Evolutionary conservation across 2,888 invertebrate species (phyloP).

Genomic region (Acheta domesticus): DNA sequence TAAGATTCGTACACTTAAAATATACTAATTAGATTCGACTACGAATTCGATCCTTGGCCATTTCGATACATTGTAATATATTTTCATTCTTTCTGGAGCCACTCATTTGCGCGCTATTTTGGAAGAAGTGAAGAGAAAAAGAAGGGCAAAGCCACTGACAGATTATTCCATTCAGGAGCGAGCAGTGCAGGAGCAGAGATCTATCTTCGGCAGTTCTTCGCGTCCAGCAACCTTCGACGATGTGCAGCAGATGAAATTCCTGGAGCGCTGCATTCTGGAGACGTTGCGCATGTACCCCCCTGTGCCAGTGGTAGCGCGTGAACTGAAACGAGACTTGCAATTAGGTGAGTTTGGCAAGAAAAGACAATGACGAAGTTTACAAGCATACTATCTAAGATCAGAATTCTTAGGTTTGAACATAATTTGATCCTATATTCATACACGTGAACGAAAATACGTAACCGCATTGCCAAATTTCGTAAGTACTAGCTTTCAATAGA

Average conservation of each 20-base stretch:
- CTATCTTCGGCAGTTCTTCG: slow-evolving; percentile 72
- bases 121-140: neutral
- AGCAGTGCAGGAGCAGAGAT: slow-evolving; percentile 68
- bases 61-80: too few relatives aligned
- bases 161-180: slow-evolving; percentile 49
- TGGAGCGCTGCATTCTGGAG: slow-evolving; percentile 78
- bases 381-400: too few relatives aligned
- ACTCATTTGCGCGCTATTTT: neutral
- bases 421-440: too few relatives aligned
- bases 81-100: too few relatives aligned
- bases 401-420: too few relatives aligned
- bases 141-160: neutral
- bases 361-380: too few relatives aligned
- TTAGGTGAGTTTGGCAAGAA: slow-evolving; percentile 53
- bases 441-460: too few relatives aligned
- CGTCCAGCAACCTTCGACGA: slow-evolving; percentile 78
- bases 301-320: slow-evolving; percentile 72
- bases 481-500: too few relatives aligned
- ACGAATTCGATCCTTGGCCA: too few relatives aligned
- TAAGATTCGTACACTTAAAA: too few relatives aligned
- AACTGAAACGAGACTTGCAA: slow-evolving; percentile 67
- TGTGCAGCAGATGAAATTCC: slow-evolving; percentile 80
- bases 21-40: too few relatives aligned
- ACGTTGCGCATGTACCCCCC: slow-evolving; percentile 76
- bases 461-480: too few relatives aligned